phyloP scores from a whole-genome alignment of 2,113 vertebrate species.

The Clinocottus analis region DNA sequence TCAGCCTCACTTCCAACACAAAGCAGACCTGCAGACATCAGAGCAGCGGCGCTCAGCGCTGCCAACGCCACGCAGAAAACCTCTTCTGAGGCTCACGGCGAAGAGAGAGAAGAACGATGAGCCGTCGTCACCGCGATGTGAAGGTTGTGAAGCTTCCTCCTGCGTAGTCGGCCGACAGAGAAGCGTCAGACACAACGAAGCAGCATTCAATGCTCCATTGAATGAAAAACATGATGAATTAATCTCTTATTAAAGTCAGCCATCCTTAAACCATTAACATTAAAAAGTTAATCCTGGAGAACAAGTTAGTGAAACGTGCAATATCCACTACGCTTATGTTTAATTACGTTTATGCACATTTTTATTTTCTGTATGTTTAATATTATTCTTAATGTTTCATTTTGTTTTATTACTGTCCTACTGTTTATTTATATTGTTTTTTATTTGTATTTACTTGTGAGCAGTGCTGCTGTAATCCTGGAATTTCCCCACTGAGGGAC shows the following conservation, averaged over 20 bases:
- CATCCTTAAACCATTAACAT: not conserved
- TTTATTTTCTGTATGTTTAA: no score
- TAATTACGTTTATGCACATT: no score
- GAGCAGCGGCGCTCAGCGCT: not conserved
- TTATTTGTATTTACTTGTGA: no score
- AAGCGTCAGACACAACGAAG: not conserved
- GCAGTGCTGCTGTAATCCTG: no score
- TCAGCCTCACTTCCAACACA: constrained; percentile 1
- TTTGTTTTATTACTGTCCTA: no score
- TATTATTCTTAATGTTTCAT: no score
- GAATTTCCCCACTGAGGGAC: no score
- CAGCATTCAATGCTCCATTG: not conserved
- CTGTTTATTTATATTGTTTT: no score
- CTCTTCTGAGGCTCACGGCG: not conserved
- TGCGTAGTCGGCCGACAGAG: no score
- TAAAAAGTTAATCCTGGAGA: not conserved
- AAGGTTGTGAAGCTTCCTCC: not conserved
- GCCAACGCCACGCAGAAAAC: not conserved
- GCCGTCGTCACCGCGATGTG: no score
- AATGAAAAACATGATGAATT: not conserved
- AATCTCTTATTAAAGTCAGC: not conserved
- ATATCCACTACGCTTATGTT: no score
- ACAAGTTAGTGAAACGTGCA: not conserved
- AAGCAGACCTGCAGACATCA: constrained; percentile 10
- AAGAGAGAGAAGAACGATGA: not conserved